Evolutionary conservation across 1,140 invertebrate genomes (phyloP).

Genomic region (Apocrypta bakeri): DNA sequence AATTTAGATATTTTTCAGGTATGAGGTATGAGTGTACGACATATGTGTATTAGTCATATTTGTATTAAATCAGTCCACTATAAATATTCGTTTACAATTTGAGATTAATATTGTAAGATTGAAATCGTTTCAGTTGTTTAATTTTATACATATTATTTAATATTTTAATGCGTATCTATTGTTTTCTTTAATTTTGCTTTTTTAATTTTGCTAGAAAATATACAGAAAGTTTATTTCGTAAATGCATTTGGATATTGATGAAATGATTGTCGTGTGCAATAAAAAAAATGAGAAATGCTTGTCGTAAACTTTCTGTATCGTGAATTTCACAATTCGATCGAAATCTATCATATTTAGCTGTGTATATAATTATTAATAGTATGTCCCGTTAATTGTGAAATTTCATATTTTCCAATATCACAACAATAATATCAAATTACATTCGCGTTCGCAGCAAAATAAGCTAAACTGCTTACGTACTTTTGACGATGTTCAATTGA

Average conservation of each 20-base stretch:
- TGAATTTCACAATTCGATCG: not conserved
- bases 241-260: constrained; percentile 11
- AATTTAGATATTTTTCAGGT: too few relatives aligned
- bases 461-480: not conserved
- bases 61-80: not conserved
- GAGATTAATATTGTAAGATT: not conserved
- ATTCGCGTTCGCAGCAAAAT: not conserved
- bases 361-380: not conserved
- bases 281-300: constrained; percentile 23
- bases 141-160: not conserved
- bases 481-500: not conserved
- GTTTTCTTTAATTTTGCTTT: not conserved
- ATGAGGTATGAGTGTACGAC: too few relatives aligned
- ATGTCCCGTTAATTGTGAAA: not conserved
- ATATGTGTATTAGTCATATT: too few relatives aligned
- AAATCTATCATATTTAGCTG: not conserved
- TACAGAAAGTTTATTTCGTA: not conserved
- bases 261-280: not conserved
- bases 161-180: not conserved
- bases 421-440: constrained; percentile 2
- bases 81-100: not conserved
- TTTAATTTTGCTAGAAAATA: not conserved
- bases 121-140: too few relatives aligned
- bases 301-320: not conserved
- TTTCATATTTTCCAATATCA: not conserved